A percentile compares a stretch with the other conserved stretches of the same genome.
These are phyloP conservation scores for Sebastolobus alascanus DNA, from an alignment of 2,797 vertebrate species.

Conservation along the genomic window DNA sequence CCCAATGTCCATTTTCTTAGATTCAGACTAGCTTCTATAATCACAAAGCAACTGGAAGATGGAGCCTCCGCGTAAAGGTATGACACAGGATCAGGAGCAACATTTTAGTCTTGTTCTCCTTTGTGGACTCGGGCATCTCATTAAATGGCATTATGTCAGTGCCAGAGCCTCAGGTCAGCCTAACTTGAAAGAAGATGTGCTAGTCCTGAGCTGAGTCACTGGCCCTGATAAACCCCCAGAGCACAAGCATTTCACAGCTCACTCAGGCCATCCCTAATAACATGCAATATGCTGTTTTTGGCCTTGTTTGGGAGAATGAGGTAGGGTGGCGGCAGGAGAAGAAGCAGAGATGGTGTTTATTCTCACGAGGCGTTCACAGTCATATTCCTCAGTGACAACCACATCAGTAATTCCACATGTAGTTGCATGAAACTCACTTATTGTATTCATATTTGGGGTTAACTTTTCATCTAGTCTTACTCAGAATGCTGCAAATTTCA, in stretches of 20 bases:
- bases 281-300: constrained; percentile 28
- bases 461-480: constrained; percentile 53
- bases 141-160: constrained; percentile 62
- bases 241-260: constrained; percentile 51
- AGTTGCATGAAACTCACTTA: constrained; percentile 19
- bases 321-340: background rate
- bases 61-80: constrained; percentile 7
- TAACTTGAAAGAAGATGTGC: constrained; percentile 39
- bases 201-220: constrained; percentile 60
- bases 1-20: background rate
- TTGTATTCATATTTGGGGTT: constrained; percentile 19
- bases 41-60: constrained; percentile 31
- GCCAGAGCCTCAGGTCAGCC: constrained; percentile 31
- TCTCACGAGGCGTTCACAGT: constrained; percentile 7
- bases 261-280: constrained; percentile 29
- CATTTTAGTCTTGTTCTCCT: constrained; percentile 30
- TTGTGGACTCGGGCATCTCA: constrained; percentile 43
- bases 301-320: constrained; percentile 1
- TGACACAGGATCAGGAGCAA: constrained; percentile 25
- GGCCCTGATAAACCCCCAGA: constrained; percentile 13
- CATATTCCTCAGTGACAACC: constrained; percentile 26
- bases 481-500: constrained; percentile 19
- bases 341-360: constrained; percentile 12
- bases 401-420: constrained; percentile 41
- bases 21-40: background rate